Evolutionary conservation across 2,797 vertebrate species (phyloP), one percentile per base, ranked within the genome.

Genomic region (Hemibagrus guttatus): DNA sequence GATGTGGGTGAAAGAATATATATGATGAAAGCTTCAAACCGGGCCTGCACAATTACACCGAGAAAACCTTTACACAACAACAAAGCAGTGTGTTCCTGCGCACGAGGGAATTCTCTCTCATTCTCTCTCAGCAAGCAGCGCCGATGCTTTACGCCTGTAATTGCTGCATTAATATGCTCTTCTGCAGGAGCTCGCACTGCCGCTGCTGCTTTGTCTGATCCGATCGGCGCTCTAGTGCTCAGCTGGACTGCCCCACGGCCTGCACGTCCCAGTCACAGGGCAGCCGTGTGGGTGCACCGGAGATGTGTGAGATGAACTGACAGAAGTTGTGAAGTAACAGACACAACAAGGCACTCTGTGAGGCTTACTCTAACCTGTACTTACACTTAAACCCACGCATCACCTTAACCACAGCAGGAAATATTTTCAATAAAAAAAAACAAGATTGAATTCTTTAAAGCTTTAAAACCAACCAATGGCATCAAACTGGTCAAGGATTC

Each of bases 11-110:
- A 89, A 87, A 74, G 84, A 71, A 91, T 86, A 93, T 94, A 95
- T 93, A 95, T 94, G 93, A 94, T 94, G 89, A 95, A 94, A 92
- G 91, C 91, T 91, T 94, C 89, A 93, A 93, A 93, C 94, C 92
- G 92, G 71, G 93, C 92, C 93, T 92, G 86, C 79, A 92, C 94
- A 94, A 95, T 95, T 93, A 95, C 92, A 94, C 63, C 42, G 90
- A 89, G 92, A 88, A 94, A 94, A 93, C 92, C 93, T 95, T 93
- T 95, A 93, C 92, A 93, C 92, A 94, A 95, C 92, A 95, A 95
- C 94, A 95, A 94, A 95, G 93, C 92, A 89, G 90, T 91, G 92
- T 93, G 92, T 94, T 94, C 87, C 85, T 89, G 91, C 89, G 91
- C 94, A 93, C 93, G 88, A 68, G 95, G 94, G 95, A 95, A 94